Conservation (phyloP, 2,113 vertebrate species). For the Alligator mississippiensis region DNA sequence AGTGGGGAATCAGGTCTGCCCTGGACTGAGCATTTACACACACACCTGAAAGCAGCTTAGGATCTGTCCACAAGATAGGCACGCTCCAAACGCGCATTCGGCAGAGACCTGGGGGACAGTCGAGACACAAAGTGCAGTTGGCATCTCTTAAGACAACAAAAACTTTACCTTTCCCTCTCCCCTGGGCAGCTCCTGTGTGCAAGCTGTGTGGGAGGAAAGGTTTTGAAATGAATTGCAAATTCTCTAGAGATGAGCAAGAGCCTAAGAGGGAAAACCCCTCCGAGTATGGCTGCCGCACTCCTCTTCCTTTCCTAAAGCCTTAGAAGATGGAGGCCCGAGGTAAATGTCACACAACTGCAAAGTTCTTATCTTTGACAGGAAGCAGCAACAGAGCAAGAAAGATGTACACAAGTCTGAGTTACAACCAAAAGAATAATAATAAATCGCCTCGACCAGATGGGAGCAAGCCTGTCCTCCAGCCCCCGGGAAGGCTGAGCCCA, state of each 20-base stretch:
- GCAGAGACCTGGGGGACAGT: neutral
- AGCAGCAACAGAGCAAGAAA: neutral
- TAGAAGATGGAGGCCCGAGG: rapidly evolving
- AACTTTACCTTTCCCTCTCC: neutral
- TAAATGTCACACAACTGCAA: rapidly evolving
- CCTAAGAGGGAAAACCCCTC: neutral
- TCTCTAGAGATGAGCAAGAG: neutral
- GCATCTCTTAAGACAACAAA: neutral
- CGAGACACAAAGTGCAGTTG: rapidly evolving
- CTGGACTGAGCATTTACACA: rapidly evolving
- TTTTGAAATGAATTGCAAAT: neutral
- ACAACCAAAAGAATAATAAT: too few species aligned
- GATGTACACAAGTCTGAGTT: rapidly evolving
- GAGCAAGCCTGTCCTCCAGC: rapidly evolving
- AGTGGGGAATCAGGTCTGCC: neutral
- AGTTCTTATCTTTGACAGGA: rapidly evolving
- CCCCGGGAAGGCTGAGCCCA: neutral
- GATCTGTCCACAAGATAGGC: neutral
- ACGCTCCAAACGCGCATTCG: neutral
- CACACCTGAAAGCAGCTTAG: neutral
- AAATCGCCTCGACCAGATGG: neutral
- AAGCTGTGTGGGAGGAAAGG: neutral
- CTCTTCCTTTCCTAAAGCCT: neutral
- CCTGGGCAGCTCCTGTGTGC: neutral
- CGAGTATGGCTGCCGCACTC: neutral